Base-by-base conservation (phyloP, 2,113 vertebrate species). In the Ictalurus punctatus region DNA sequence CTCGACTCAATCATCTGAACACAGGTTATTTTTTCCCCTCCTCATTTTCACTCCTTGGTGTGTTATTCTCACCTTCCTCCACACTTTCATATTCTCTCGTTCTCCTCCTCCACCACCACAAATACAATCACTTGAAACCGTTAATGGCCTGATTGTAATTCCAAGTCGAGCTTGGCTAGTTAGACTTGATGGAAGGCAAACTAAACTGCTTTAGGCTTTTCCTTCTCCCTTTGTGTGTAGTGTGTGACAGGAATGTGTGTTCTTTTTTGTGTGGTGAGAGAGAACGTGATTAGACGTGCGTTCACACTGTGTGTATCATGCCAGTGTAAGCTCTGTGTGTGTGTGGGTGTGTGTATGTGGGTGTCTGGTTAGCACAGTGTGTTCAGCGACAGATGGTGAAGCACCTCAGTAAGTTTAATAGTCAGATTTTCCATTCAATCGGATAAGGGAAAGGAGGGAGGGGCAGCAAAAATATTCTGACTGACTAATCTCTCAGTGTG, bases 371-470 rank as follows among this genome's bases (percentile, higher is more conserved):
- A 54, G 65, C 23, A 4, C 86, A 58, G 89, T 86, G 78, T 58
- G 86, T 93, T 92, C 86, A 90, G 90, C 92, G 94, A 93, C 95
- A 96, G 95, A 96, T 96, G 95, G 95, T 83, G 14, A 91, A 90
- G 92, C 93, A 95, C 94, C 93, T 95, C 93, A 90, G 91, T 92
- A 92, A 95, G 95, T 95, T 96, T 95, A 96, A 95, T 94, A 94
- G 93, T 92, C 91, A 92, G 94, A 94, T 95, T 94, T 94, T 92
- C 94, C 88, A 85, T 94, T 92, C 94, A 95, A 94, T 95, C 91
- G 90, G 95, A 93, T 95, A 94, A 87, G 91, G 25, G 90, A 76
- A 80, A 92, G 89, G 79, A 90, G 94, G 92, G 91, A 89, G 93
- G 27, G 48, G 58, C 83, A 92, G 93, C 95, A 95, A 95, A 95